Percentiles rank a stretch among this genome's conserved stretches.
Conservation (phyloP, 2,113 vertebrate genomes). For the Corythornis madagascariensis region DNA sequence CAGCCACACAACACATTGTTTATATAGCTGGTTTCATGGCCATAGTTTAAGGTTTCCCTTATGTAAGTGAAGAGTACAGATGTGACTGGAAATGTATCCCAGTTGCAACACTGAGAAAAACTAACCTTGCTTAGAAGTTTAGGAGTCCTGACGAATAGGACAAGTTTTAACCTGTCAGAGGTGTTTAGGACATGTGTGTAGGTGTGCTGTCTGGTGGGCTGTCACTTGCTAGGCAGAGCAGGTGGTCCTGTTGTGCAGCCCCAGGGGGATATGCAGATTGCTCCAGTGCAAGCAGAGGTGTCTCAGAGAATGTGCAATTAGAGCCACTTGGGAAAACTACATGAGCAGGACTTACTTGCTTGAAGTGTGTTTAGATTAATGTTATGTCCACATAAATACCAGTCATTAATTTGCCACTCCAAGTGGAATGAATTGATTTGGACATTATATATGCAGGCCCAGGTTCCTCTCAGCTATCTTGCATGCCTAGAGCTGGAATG, state of each 20-base stretch:
- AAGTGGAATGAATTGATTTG: neutral
- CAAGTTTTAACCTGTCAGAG: neutral
- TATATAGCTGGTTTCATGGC: no score
- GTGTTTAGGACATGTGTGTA: neutral
- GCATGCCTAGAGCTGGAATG: neutral
- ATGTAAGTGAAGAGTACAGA: neutral
- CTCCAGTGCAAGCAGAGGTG: neutral
- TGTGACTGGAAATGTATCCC: neutral
- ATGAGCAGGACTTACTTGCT: neutral
- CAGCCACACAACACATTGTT: neutral
- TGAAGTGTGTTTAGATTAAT: neutral
- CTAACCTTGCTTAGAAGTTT: neutral
- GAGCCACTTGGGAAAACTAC: neutral
- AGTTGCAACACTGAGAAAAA: neutral
- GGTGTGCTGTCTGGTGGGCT: neutral
- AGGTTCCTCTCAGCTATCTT: neutral
- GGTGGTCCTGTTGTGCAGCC: neutral
- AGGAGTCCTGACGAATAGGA: neutral
- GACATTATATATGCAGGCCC: neutral
- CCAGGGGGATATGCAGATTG: neutral
- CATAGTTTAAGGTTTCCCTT: neutral
- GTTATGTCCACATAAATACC: neutral
- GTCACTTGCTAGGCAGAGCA: fast-evolving
- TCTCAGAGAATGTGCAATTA: neutral
- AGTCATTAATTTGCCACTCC: neutral